phyloP scores from a whole-genome alignment of 2,797 vertebrate genomes.

The Diceros bicornis region DNA sequence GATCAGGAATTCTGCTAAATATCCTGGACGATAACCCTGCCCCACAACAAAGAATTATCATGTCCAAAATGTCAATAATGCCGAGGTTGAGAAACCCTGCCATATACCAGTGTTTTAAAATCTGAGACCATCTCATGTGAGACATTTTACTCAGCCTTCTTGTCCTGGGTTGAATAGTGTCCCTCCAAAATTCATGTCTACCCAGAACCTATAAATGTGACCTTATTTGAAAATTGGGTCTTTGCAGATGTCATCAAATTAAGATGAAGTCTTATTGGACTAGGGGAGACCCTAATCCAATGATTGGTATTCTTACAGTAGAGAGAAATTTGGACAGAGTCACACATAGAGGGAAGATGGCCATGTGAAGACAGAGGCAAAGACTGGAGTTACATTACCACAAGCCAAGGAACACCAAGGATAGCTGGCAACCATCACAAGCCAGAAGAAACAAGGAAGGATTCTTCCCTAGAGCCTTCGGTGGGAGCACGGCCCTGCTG shows the following conservation, averaged over 20 bases:
- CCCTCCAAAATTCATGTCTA: neutral
- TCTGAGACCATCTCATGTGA: neutral
- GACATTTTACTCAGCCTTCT: neutral
- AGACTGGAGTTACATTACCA: neutral
- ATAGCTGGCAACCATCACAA: neutral
- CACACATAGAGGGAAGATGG: neutral
- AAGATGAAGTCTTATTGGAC: neutral
- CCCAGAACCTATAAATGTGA: neutral
- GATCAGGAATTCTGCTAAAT: neutral
- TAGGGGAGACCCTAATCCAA: neutral
- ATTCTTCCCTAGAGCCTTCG: neutral
- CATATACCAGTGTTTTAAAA: neutral
- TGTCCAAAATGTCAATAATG: neutral
- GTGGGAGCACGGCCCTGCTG: neutral
- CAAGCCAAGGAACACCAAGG: neutral
- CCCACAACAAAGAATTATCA: neutral
- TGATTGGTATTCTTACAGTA: neutral
- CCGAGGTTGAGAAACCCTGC: neutral
- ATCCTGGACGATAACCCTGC: neutral
- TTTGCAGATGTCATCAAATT: constrained; percentile 20
- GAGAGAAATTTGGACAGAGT: neutral
- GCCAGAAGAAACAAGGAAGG: neutral
- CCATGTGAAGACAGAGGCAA: neutral
- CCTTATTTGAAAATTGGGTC: constrained; percentile 18
- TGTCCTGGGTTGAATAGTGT: neutral